A percentile compares a stretch with the other conserved stretches of the same genome.
phyloP scores from a whole-genome alignment of 2,888 invertebrate genomes.

The Drosophila peninsularis region DNA sequence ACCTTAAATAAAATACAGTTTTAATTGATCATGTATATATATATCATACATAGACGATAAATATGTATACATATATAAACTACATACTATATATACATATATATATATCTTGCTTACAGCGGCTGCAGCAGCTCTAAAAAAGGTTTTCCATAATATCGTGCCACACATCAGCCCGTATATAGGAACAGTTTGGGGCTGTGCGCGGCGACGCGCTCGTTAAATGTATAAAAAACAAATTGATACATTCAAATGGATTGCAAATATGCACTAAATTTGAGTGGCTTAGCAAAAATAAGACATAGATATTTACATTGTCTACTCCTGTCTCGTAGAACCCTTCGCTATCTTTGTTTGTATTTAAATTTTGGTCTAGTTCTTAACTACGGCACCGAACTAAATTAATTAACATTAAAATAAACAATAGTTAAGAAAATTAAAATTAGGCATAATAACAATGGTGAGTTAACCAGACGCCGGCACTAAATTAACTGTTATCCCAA shows the following conservation, averaged over 20 bases:
- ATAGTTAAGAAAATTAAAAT: too few species aligned
- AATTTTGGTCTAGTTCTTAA: conserved; percentile 4
- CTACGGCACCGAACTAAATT: conserved; percentile 4
- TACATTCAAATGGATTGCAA: conserved; percentile 24
- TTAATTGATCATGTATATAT: background rate
- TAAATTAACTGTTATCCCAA: background rate
- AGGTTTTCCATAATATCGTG: background rate
- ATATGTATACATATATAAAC: too few species aligned
- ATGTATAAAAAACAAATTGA: conserved; percentile 13
- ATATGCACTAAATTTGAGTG: conserved; percentile 20
- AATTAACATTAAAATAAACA: background rate
- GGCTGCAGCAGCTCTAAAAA: background rate
- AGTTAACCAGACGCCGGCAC: background rate
- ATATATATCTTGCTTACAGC: conserved; percentile 4
- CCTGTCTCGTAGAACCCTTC: too few species aligned
- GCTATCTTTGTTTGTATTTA: conserved; percentile 4
- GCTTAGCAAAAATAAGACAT: conserved; percentile 36
- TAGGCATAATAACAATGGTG: conserved; percentile 6
- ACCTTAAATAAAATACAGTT: background rate
- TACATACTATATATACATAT: too few species aligned
- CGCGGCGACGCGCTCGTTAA: background rate
- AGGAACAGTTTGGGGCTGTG: conserved; percentile 8
- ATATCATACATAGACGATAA: too few species aligned
- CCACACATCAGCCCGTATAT: background rate
- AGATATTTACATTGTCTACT: background rate